Evolutionary conservation across 2,797 vertebrate species (phyloP).

Genomic region (Macropus fuliginosus): DNA sequence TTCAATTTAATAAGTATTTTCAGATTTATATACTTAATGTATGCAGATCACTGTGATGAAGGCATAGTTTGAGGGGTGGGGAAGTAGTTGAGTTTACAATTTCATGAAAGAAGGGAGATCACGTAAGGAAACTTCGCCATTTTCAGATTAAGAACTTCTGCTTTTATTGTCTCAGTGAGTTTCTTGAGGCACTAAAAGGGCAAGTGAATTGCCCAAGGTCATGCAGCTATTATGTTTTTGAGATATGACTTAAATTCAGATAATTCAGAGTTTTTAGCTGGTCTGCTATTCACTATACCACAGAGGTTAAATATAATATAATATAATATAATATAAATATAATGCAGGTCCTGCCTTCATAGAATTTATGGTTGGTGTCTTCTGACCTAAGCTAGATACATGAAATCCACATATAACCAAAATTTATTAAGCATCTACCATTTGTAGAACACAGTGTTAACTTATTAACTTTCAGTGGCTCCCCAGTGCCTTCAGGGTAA

Average conservation of each 20-base stretch:
- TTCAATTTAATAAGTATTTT: not conserved
- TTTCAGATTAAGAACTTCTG: not conserved
- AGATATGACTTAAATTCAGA: not conserved
- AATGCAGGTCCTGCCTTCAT: not conserved
- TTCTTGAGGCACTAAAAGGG: not conserved
- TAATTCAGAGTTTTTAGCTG: not conserved
- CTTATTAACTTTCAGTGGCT: not conserved
- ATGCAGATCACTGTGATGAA: not conserved
- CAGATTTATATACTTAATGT: not conserved
- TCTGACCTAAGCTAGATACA: not conserved
- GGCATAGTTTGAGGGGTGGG: too few relatives aligned
- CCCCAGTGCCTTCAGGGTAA: not conserved
- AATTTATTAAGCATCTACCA: conserved; percentile 5
- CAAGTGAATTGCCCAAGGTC: not conserved
- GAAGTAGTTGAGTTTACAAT: not conserved
- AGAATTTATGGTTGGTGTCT: not conserved
- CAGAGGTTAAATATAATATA: not conserved
- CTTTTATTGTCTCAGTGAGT: not conserved
- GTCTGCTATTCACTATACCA: too few relatives aligned
- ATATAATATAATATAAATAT: not conserved
- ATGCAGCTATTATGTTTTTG: not conserved
- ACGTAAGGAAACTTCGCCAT: not conserved
- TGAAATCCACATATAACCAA: not conserved
- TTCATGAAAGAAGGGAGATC: not conserved
- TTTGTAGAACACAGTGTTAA: not conserved